Evolutionary conservation across 1,140 invertebrate genomes (phyloP), one percentile per base, ranked within the genome.

Genomic region (Drosophila pallidifrons): DNA sequence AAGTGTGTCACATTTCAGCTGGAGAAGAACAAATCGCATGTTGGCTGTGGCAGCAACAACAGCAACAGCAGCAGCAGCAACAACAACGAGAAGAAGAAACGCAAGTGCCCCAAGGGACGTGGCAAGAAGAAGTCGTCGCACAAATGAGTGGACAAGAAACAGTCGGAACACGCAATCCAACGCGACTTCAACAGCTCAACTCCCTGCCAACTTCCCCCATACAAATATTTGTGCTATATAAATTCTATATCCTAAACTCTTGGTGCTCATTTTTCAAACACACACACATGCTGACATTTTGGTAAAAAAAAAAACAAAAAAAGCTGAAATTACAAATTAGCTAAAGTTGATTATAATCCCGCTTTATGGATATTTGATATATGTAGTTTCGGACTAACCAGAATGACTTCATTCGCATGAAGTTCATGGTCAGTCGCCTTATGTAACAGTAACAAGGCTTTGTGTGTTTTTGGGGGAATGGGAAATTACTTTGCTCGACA

Each of bases 291-390:
- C 15, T n/a, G 10, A 52, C 49, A 30, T 4, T 38, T 55, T 55
- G 54, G 32, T 55, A 13, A 20, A 55, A 13, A 55, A 38, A 16
- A 13, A 55, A 13, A 55, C 20, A 16, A 13, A 15, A 41, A 13
- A 55, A 38, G 35, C 54, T 57, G 54, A 57, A 57, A 57, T 57
- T 57, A 57, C 35, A 57, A 38, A 57, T 57, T 57, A 41, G 16
- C 54, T 41, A 15, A 57, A 57, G 16, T 57, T 57, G 30, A 57
- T 57, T 57, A n/a, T 38, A 57, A 57, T 20, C 13, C 32, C 32
- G 32, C 30, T 38, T 38, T 32, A 54, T 54, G 51, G 28, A 8
- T 54, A 54, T 54, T 54, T 54, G 30, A 54, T 54, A 54, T 35
- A 54, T 54, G 35, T 35, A 54, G 11, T 32, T n/a, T 4, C 41